Evolutionary conservation across 2,113 vertebrate species (phyloP).

Genomic region (Macquaria australasica): DNA sequence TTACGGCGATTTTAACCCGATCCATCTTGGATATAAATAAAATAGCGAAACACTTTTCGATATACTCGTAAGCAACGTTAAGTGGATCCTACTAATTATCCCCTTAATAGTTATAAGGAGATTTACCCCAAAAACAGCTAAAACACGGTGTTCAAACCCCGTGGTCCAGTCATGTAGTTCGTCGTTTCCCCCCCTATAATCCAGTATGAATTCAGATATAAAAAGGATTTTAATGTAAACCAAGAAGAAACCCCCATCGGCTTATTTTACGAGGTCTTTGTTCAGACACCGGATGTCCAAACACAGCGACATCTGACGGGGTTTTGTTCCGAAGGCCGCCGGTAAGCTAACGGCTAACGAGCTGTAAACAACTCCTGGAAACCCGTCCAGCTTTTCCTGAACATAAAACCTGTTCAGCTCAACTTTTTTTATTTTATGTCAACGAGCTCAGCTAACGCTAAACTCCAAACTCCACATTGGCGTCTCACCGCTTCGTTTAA

Average conservation of each 20-base stretch:
- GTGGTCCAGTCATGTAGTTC: rapidly evolving
- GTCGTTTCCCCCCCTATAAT: background rate
- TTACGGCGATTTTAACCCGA: rapidly evolving
- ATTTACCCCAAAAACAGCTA: background rate
- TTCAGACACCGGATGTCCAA: conserved; percentile 75
- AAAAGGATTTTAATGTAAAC: rapidly evolving
- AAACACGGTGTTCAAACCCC: background rate
- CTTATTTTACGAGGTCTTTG: conserved; percentile 74
- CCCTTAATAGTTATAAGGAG: no score
- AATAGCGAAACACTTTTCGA: rapidly evolving
- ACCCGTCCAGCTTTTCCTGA: rapidly evolving
- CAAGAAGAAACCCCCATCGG: conserved; percentile 21
- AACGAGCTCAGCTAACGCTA: rapidly evolving
- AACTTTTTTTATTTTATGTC: no score
- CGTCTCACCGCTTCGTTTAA: background rate
- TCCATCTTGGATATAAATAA: rapidly evolving
- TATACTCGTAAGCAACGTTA: background rate
- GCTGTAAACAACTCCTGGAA: conserved; percentile 8
- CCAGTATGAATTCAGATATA: background rate
- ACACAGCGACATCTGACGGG: conserved; percentile 61
- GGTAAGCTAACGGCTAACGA: conserved; percentile 42
- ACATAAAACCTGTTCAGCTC: rapidly evolving
- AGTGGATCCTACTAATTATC: background rate
- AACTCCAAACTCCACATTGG: rapidly evolving
- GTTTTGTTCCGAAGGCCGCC: conserved; percentile 57